Evolutionary conservation across 2,888 invertebrate species (phyloP).

Genomic region (Clitarchus hookeri): DNA sequence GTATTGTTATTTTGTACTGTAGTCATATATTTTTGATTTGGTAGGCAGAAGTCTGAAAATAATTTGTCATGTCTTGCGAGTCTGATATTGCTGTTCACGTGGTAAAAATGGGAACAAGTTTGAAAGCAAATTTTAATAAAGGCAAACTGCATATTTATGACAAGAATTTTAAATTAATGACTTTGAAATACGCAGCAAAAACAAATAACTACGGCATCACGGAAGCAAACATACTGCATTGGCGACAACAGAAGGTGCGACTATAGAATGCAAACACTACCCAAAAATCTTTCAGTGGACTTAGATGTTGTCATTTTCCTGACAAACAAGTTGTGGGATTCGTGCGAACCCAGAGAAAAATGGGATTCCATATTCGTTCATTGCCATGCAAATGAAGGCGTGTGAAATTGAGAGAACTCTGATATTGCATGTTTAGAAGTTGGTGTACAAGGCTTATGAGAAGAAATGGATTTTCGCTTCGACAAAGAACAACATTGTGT

Average conservation of each 20-base stretch:
- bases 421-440: background rate
- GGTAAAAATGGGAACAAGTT: background rate
- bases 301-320: background rate
- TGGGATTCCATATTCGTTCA: background rate
- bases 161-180: background rate
- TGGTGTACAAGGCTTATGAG: background rate
- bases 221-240: background rate
- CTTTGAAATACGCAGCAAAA: background rate
- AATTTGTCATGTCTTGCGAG: too few relatives aligned
- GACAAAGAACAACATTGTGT: too few relatives aligned
- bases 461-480: background rate
- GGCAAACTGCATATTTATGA: background rate
- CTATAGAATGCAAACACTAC: background rate
- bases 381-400: background rate
- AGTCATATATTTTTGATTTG: too few relatives aligned
- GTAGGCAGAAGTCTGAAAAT: too few relatives aligned
- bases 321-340: background rate
- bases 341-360: background rate
- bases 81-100: background rate
- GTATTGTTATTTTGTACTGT: too few relatives aligned
- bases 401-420: background rate
- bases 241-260: background rate
- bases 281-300: background rate
- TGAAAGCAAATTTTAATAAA: background rate
- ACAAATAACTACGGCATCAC: background rate